Percentiles rank a stretch among this genome's conserved stretches.
Conservation (phyloP, 1,140 invertebrate species). For the Drosophila fuyamai region DNA sequence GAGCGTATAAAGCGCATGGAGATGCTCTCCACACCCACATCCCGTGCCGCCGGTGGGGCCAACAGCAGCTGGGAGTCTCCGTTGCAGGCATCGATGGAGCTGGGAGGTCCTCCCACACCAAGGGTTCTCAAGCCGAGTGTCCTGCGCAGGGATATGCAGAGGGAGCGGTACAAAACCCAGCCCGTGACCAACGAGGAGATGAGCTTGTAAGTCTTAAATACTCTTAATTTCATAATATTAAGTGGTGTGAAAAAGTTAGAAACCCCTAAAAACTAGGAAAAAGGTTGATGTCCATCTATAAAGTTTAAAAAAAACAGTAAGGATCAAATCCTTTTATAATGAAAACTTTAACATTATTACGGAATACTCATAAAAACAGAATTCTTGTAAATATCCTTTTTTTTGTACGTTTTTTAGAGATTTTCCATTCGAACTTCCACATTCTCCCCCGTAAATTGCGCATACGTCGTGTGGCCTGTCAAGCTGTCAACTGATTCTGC, state of each 20-base stretch:
- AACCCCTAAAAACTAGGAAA: no score
- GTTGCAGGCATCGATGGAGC: slow-evolving; percentile 35
- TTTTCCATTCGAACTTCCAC: background rate
- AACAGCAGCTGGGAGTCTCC: slow-evolving; percentile 77
- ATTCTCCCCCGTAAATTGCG: slow-evolving; percentile 37
- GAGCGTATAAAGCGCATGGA: slow-evolving; percentile 84
- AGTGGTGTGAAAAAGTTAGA: no score
- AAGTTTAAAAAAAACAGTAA: no score
- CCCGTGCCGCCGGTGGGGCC: slow-evolving; percentile 22
- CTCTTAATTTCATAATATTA: no score
- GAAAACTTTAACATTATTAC: background rate
- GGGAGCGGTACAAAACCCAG: slow-evolving; percentile 88
- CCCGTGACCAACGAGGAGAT: slow-evolving; percentile 88
- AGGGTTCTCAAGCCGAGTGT: slow-evolving; percentile 84
- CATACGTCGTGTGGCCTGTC: slow-evolving; percentile 47
- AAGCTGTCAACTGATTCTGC: slow-evolving; percentile 53
- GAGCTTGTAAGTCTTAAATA: slow-evolving; percentile 65
- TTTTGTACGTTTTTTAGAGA: background rate
- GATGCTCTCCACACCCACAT: slow-evolving; percentile 55
- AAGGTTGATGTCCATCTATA: no score
- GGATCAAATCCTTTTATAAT: no score
- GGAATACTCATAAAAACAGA: no score
- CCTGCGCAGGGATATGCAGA: slow-evolving; percentile 85
- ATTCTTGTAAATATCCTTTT: background rate
- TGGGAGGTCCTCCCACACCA: slow-evolving; percentile 52